Percentiles rank a stretch among this genome's conserved stretches.
phyloP scores from a whole-genome alignment of 1,140 invertebrate genomes.

The Neodiprion lecontei region DNA sequence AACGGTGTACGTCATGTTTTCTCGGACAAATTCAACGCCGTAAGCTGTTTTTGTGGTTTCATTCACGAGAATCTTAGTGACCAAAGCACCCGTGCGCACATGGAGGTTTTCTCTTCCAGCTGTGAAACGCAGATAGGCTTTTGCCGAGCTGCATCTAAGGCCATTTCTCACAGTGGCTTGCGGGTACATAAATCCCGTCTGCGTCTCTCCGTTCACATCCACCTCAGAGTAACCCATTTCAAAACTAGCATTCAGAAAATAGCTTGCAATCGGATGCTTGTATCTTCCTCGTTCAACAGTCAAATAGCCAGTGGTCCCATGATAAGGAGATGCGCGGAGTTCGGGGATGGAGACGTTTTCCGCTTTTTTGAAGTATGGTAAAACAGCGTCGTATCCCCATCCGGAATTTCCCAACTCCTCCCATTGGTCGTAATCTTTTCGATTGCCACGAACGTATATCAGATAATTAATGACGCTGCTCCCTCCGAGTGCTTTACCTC shows the following conservation, averaged over 20 bases:
- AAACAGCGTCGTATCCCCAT: slow-evolving; percentile 81
- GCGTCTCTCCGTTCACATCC: slow-evolving; percentile 63
- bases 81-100: slow-evolving; percentile 67
- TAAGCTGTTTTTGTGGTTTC: slow-evolving; percentile 65
- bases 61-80: slow-evolving; percentile 69
- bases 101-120: slow-evolving; percentile 69
- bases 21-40: slow-evolving; percentile 73
- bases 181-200: slow-evolving; percentile 66
- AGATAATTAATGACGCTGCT: slow-evolving; percentile 76
- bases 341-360: slow-evolving; percentile 68
- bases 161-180: slow-evolving; percentile 73
- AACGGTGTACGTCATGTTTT: slow-evolving; percentile 57
- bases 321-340: slow-evolving; percentile 66
- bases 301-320: slow-evolving; percentile 67
- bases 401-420: slow-evolving; percentile 76
- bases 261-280: slow-evolving; percentile 60
- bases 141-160: slow-evolving; percentile 69
- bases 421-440: slow-evolving; percentile 73
- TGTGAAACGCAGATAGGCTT: slow-evolving; percentile 67
- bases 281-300: slow-evolving; percentile 68
- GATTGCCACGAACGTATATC: slow-evolving; percentile 74
- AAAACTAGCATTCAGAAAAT: slow-evolving; percentile 59
- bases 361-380: slow-evolving; percentile 80
- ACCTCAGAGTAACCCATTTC: slow-evolving; percentile 53
- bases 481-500: slow-evolving; percentile 67